These are phyloP conservation scores for Penaeus japonicus DNA, from an alignment of 1,140 invertebrate species.

Conservation along the genomic window DNA sequence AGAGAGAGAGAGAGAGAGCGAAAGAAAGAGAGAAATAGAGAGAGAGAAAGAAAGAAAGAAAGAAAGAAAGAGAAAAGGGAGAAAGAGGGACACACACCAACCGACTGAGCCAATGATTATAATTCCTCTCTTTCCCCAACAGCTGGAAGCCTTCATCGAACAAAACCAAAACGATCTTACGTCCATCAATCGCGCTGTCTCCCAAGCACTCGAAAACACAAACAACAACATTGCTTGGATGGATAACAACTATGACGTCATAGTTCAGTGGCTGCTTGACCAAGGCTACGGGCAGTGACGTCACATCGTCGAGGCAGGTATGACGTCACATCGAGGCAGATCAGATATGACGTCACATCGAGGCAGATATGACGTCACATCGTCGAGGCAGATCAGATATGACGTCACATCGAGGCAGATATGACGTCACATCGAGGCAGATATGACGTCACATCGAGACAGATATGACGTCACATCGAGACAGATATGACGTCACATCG, in stretches of 20 bases:
- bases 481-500: too few relatives aligned
- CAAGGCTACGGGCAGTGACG: neutral
- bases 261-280: constrained; percentile 62
- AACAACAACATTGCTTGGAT: constrained; percentile 83
- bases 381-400: too few relatives aligned
- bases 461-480: too few relatives aligned
- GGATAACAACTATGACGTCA: constrained; percentile 74
- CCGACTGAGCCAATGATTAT: neutral
- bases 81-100: neutral
- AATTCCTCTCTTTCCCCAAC: neutral
- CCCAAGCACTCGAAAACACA: constrained; percentile 79
- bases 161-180: neutral
- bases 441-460: too few relatives aligned
- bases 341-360: too few relatives aligned
- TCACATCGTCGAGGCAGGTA: too few relatives aligned
- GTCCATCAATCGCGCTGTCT: constrained; percentile 71
- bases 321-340: too few relatives aligned
- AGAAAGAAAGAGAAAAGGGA: neutral
- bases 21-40: too few relatives aligned
- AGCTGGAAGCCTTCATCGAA: neutral
- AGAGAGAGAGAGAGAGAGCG: neutral
- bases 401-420: too few relatives aligned
- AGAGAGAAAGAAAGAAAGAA: neutral
- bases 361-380: too few relatives aligned
- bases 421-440: too few relatives aligned